phyloP scores from a whole-genome alignment of 1,140 invertebrate genomes.

The Steinernema khuongi region DNA sequence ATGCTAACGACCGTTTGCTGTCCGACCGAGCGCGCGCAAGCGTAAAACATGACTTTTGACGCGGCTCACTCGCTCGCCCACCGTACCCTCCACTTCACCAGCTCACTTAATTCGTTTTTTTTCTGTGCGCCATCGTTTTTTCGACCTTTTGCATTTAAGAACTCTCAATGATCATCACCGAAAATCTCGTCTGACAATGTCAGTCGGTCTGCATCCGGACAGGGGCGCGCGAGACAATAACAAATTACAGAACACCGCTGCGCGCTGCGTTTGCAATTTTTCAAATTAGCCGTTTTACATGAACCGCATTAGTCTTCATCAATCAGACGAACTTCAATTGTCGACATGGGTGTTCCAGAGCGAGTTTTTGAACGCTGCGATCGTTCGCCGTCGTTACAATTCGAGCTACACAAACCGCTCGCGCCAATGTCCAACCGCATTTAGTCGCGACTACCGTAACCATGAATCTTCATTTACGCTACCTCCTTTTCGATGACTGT shows the following conservation, averaged over 20 bases:
- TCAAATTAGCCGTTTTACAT: conserved; percentile 13
- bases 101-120: not conserved
- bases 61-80: not conserved
- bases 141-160: no score
- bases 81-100: not conserved
- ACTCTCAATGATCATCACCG: no score
- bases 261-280: conserved; percentile 12
- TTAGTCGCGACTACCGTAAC: no score
- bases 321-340: conserved; percentile 7
- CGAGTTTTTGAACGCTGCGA: not conserved
- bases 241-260: not conserved
- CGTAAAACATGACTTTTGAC: not conserved
- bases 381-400: not conserved
- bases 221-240: conserved; percentile 9
- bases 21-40: not conserved
- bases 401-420: no score
- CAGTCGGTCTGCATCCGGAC: no score
- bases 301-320: conserved; percentile 11
- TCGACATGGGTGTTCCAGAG: conserved; percentile 11
- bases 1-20: not conserved
- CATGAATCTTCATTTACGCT: no score
- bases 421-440: no score
- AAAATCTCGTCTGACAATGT: no score
- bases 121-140: not conserved
- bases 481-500: no score